Base-by-base conservation (phyloP, 2,888 invertebrate genomes). In the Muscina levida region DNA sequence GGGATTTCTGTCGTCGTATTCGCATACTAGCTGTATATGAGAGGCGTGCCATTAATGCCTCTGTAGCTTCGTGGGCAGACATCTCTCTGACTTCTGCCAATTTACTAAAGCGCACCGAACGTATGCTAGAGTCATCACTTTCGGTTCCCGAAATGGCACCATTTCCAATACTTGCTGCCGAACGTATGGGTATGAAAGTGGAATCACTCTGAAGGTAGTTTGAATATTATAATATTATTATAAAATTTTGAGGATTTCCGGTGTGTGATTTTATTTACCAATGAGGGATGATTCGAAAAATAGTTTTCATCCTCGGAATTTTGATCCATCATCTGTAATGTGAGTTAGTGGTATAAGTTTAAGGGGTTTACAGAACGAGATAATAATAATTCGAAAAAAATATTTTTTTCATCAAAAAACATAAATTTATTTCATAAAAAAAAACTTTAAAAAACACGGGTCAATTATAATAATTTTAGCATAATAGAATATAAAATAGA, bases 21-120 rank as follows among this genome's bases (percentile, higher is more conserved):
- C 97, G 93, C 82, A 97, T 90, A 77, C 96, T 97, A 8, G 98
- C 98, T 83, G 96, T 94, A 92, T 98, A 98, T n/a, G 98, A 98
- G 82, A 98, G 92, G 66, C 98, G 93, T 2, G 98, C 97, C 87
- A 98, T 92, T 82, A 97, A 91, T 10, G 98, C 98, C 88, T 98
- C 98, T 53, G 96, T 96, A 2, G 98, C 98, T 91, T 97, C 95
- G 83, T 93, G 93, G 76, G 96, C 95, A 0, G 96, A 96, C 95
- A 97, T 95, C 85, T 97, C 97, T 0, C 97, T 93, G 82, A 93
- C 93, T 92, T 96, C 96, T 8, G 96, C 96, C 84, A 98, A 92
- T 92, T 97, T 97, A 88, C 95, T 97, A 89, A 97, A 97, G 78
- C 98, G 93, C 11, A 98, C 98, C 72, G 96, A 95, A 83, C 95